Evolutionary conservation across 2,113 vertebrate species (phyloP).

Genomic region (Sprattus sprattus): DNA sequence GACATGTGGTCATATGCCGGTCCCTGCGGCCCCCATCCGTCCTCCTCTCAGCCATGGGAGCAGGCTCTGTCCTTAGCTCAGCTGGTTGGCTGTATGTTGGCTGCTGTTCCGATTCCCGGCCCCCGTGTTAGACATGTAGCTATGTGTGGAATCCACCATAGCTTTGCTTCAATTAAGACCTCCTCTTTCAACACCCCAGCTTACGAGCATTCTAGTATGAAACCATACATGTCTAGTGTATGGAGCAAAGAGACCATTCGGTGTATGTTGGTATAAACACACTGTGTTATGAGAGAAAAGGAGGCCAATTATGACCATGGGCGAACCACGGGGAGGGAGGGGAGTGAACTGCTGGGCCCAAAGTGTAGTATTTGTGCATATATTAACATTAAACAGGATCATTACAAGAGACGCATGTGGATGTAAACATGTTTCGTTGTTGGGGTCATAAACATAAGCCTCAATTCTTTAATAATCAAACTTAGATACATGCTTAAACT

Average conservation of each 20-base stretch:
- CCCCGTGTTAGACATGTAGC: slow-evolving; percentile 36
- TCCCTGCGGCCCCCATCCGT: background rate
- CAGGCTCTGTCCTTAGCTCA: slow-evolving; percentile 38
- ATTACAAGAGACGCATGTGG: too few relatives aligned
- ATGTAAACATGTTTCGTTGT: too few relatives aligned
- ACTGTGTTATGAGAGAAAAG: background rate
- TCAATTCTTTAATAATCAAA: too few relatives aligned
- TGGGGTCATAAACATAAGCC: too few relatives aligned
- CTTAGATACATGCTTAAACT: too few relatives aligned
- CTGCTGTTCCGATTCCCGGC: background rate
- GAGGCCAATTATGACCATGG: too few relatives aligned
- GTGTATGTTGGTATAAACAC: background rate
- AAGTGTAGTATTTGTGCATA: too few relatives aligned
- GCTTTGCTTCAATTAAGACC: slow-evolving; percentile 33
- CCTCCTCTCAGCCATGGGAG: slow-evolving; percentile 20
- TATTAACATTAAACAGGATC: too few relatives aligned
- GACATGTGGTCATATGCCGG: background rate
- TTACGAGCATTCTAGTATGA: background rate
- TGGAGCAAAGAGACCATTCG: background rate
- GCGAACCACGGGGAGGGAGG: background rate
- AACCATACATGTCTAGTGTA: background rate
- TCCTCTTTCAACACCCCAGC: slow-evolving; percentile 36
- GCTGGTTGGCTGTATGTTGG: background rate
- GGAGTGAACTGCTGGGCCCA: too few relatives aligned
- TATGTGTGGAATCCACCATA: slow-evolving; percentile 30